Conservation (phyloP, 2,113 vertebrate species). For the Tichodroma muraria region DNA sequence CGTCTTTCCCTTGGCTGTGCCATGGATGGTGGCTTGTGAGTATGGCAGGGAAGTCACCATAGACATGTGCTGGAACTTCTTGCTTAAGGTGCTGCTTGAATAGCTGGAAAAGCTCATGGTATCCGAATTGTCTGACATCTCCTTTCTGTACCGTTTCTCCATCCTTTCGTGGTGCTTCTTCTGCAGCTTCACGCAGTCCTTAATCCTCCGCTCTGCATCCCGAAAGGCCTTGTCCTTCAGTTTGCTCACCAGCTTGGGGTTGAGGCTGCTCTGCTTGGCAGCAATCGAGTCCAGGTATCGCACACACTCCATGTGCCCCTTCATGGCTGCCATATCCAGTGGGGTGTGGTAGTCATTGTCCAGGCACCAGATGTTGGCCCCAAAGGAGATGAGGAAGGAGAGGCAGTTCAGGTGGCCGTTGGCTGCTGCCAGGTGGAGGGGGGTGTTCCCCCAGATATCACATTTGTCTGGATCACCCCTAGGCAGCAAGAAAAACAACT, state of each 20-base stretch:
- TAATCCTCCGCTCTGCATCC: slow-evolving; percentile 86
- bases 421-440: slow-evolving; percentile 91
- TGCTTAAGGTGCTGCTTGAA: slow-evolving; percentile 84
- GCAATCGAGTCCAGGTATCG: slow-evolving; percentile 94
- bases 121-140: slow-evolving; percentile 84
- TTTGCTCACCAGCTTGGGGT: slow-evolving; percentile 89
- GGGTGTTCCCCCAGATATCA: slow-evolving; percentile 98
- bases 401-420: slow-evolving; percentile 95
- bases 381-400: slow-evolving; percentile 95
- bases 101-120: slow-evolving; percentile 94
- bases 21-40: slow-evolving; percentile 92
- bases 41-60: slow-evolving; percentile 89
- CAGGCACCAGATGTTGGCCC: slow-evolving; percentile 98
- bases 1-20: slow-evolving; percentile 90
- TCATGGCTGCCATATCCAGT: slow-evolving; percentile 96
- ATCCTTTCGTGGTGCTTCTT: slow-evolving; percentile 91
- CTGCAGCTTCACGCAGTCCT: slow-evolving; percentile 91
- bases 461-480: slow-evolving; percentile 98
- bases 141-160: slow-evolving; percentile 90
- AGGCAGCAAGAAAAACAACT: background rate
- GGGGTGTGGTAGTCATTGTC: slow-evolving; percentile 99
- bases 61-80: slow-evolving; percentile 81
- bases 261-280: slow-evolving; percentile 90
- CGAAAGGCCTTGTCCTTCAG: slow-evolving; percentile 91
- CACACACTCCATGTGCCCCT: slow-evolving; percentile 96